Base-by-base conservation (phyloP, 2,797 vertebrate genomes). In the Erethizon dorsatum region DNA sequence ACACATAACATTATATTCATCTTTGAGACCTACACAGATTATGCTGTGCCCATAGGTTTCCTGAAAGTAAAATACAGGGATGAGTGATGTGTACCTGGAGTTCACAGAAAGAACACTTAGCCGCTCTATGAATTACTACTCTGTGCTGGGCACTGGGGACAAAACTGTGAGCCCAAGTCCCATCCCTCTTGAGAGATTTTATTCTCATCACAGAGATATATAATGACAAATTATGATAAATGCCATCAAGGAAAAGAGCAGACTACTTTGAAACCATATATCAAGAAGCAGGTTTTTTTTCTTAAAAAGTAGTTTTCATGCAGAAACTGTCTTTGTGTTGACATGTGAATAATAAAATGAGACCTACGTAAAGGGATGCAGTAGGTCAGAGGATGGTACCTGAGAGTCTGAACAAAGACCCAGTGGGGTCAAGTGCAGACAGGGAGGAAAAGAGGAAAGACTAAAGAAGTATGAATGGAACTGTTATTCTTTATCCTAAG, bases 141-240 rank as follows among this genome's bases (percentile, higher is more conserved):
- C 61, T 2, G 6, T 63, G 26, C 37, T 65, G 67, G 22, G 57
- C 61, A 71, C 28, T 22, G 22, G 37, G 33, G 17, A 56, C 26
- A 79, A 61, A 59, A 67, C 2, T 3, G 31, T 52, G 61, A 83
- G 52, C 47, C 50, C 57, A 87, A 41, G 13, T 45, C 33, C 17
- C 61, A 79, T 50, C 28, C 56, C 71, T 92, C 82, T 54, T 83
- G 17, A 28, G 61, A 83, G 41, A 83, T 73, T 63, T 79, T 28
- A 20, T 69, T 50, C 90, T 83, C 50, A 80, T 85, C 54, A 77
- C n/a, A 94, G 57, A 90, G 5, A 92, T 37, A 79, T 0, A 78
- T 7, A 63, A 88, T 84, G 75, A 69, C 26, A 92, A 90, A 78
- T 63, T 69, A 95, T 5, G 61, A 79, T 47, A 83, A 95, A 90